A percentile compares a stretch with the other conserved stretches of the same genome.
Conservation (phyloP, 2,113 vertebrate species). For the Emydocephalus ijimae region DNA sequence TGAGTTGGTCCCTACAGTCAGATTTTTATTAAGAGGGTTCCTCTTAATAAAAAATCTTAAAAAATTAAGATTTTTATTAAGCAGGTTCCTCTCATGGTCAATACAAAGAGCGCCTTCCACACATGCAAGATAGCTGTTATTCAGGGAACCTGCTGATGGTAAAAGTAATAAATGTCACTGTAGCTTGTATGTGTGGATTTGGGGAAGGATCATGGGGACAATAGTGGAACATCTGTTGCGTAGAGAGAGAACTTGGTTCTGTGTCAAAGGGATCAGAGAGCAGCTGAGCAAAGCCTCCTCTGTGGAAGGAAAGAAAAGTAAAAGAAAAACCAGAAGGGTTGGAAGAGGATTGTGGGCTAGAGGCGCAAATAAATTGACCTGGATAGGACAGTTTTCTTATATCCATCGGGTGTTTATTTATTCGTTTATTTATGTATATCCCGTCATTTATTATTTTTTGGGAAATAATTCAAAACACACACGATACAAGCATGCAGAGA, state of each 20-base stretch:
- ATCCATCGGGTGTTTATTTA: not conserved
- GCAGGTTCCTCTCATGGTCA: fast-evolving
- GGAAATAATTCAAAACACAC: not conserved
- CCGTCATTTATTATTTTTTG: not conserved
- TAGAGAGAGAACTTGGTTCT: not conserved
- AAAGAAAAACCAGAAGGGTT: not conserved
- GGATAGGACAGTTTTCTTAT: not conserved
- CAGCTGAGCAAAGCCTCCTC: not conserved
- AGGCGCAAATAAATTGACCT: not conserved
- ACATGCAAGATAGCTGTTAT: not conserved
- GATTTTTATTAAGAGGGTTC: fast-evolving
- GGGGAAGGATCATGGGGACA: not conserved
- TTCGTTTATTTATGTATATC: too few species aligned
- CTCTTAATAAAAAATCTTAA: too few species aligned
- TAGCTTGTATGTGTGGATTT: not conserved
- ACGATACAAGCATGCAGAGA: not conserved
- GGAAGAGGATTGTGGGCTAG: not conserved
- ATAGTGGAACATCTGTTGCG: not conserved
- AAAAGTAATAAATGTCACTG: not conserved
- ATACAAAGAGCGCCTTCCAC: not conserved
- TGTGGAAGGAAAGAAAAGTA: not conserved
- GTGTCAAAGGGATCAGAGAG: not conserved
- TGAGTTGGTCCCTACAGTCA: not conserved
- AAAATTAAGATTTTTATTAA: fast-evolving
- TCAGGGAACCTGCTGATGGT: not conserved